These are phyloP conservation scores for Carcinoscorpius rotundicauda DNA, from an alignment of 1,140 invertebrate genomes.

Conservation along the genomic window DNA sequence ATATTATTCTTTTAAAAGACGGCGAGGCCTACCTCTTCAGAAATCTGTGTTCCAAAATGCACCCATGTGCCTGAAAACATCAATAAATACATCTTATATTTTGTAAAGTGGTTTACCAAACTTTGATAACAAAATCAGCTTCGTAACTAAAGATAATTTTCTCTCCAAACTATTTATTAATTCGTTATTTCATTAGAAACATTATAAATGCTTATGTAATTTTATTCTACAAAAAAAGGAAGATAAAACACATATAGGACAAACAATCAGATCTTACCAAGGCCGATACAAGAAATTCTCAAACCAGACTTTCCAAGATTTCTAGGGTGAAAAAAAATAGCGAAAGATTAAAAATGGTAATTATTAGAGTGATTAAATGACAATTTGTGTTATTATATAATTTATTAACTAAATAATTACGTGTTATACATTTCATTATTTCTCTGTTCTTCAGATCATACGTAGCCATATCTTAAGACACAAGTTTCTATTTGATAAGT, in stretches of 20 bases:
- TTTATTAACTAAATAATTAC: background rate
- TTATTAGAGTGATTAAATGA: background rate
- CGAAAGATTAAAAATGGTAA: no score
- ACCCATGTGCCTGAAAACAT: constrained; percentile 65
- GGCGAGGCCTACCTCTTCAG: constrained; percentile 50
- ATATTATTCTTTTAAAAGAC: background rate
- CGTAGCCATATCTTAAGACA: background rate
- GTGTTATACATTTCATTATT: background rate
- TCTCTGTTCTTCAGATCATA: background rate
- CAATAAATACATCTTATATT: background rate
- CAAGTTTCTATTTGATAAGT: background rate
- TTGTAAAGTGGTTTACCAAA: background rate
- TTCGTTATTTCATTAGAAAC: no score
- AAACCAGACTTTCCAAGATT: constrained; percentile 88
- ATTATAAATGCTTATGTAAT: no score
- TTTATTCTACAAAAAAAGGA: no score
- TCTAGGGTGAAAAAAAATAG: constrained; percentile 31
- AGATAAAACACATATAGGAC: no score
- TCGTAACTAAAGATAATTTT: no score
- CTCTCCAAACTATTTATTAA: no score
- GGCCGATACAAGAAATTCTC: constrained; percentile 77
- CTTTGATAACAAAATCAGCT: background rate
- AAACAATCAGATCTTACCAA: constrained; percentile 44
- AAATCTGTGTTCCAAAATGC: constrained; percentile 58
- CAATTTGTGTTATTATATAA: background rate